Percentiles rank a stretch among this genome's conserved stretches.
phyloP scores from a whole-genome alignment of 2,797 vertebrate species.

The Hoplostethus atlanticus region DNA sequence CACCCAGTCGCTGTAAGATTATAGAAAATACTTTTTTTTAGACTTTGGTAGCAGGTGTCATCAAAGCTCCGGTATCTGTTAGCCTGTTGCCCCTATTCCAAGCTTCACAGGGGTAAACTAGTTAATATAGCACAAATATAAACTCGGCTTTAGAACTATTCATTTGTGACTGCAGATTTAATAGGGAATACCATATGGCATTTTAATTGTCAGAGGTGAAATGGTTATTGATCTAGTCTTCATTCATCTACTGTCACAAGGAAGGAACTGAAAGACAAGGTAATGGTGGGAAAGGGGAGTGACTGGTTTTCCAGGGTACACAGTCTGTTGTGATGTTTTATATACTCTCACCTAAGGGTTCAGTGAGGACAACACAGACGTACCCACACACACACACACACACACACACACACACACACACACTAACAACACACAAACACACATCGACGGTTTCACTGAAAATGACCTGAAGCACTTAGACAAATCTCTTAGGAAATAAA shows the following conservation, averaged over 20 bases:
- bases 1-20: conserved; percentile 13
- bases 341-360: conserved; percentile 28
- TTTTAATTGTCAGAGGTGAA: not conserved
- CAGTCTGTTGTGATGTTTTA: not conserved
- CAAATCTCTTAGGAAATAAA: conserved; percentile 74
- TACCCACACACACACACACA: conserved; percentile 10
- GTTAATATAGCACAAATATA: not conserved
- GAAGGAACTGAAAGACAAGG: not conserved
- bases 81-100: too few relatives aligned
- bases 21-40: not conserved
- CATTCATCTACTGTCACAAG: not conserved
- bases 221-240: not conserved
- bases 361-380: conserved; percentile 22
- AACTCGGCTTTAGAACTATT: not conserved
- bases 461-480: conserved; percentile 43
- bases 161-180: not conserved
- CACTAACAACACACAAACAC: not conserved
- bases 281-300: not conserved
- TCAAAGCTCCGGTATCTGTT: not conserved
- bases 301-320: not conserved
- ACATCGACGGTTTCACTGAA: conserved; percentile 28
- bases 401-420: conserved; percentile 1
- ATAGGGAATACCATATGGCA: not conserved
- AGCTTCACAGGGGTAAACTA: too few relatives aligned
- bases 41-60: not conserved